Conservation (phyloP, 1,140 invertebrate species). For the Eupristina koningsbergeri region DNA sequence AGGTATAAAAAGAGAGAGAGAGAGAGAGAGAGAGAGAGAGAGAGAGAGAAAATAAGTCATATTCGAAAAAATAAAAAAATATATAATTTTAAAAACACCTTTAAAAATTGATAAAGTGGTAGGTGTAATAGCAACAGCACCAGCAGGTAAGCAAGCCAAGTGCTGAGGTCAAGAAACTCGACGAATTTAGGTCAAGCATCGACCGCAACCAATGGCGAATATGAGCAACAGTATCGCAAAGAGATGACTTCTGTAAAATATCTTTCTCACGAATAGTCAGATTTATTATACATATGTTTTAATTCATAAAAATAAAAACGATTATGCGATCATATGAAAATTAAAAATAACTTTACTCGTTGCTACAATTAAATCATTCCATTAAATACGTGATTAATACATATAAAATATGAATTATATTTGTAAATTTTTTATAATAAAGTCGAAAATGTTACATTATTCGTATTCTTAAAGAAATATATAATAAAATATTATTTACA, state of each 20-base stretch:
- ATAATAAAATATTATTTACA: too few relatives aligned
- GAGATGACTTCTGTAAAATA: constrained; percentile 44
- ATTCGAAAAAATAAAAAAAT: too few relatives aligned
- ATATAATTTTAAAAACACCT: constrained; percentile 15
- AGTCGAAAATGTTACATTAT: too few relatives aligned
- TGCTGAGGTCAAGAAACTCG: constrained; percentile 45
- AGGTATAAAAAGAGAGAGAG: too few relatives aligned
- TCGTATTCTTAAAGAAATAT: too few relatives aligned
- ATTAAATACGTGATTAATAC: too few relatives aligned
- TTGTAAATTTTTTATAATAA: too few relatives aligned
- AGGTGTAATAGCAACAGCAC: not conserved
- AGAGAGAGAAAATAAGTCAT: too few relatives aligned
- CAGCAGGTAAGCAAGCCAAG: not conserved
- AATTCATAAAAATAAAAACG: not conserved
- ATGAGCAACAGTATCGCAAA: constrained; percentile 41
- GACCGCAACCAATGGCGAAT: constrained; percentile 44
- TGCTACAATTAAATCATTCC: too few relatives aligned
- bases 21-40: too few relatives aligned
- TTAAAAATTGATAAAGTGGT: constrained; percentile 41
- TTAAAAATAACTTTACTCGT: too few relatives aligned
- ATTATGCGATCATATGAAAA: not conserved
- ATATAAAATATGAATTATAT: too few relatives aligned
- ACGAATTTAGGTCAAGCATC: constrained; percentile 48
- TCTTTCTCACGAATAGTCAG: constrained; percentile 45
- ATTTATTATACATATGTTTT: not conserved